Evolutionary conservation across 37 sponge, comb jelly and placozoan genomes (phyloP).

Genomic region (Tethya wilhelma): DNA sequence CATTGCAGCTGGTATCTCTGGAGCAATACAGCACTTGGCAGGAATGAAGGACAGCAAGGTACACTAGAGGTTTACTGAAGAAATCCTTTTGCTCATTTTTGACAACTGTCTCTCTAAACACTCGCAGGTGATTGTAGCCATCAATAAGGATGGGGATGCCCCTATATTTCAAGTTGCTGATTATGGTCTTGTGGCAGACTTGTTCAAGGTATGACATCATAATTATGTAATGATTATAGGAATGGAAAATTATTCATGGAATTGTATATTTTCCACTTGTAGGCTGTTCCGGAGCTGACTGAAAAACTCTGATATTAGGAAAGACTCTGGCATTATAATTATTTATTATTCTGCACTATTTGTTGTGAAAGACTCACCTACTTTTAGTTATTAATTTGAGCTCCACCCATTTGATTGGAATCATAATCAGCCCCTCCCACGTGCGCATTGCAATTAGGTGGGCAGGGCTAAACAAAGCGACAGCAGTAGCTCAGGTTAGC

Average conservation of each 20-base stretch:
- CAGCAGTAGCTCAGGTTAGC: too few relatives aligned
- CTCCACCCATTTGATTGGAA: too few relatives aligned
- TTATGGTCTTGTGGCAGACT: constrained; percentile 96
- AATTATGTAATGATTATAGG: neutral
- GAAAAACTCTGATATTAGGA: constrained; percentile 56
- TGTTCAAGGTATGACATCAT: constrained; percentile 88
- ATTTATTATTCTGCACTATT: neutral
- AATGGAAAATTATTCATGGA: too few relatives aligned
- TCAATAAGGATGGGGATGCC: constrained; percentile 99
- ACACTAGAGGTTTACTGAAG: neutral
- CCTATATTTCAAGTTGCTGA: constrained; percentile 99
- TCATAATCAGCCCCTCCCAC: too few relatives aligned
- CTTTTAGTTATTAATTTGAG: too few relatives aligned
- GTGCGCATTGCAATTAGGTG: too few relatives aligned
- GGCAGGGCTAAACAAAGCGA: too few relatives aligned
- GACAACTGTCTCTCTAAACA: too few relatives aligned
- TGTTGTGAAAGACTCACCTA: too few relatives aligned
- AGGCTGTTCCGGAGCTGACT: constrained; percentile 93
- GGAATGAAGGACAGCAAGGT: constrained; percentile 99
- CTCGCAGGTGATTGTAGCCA: constrained; percentile 93
- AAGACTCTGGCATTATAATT: neutral
- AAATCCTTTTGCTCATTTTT: neutral
- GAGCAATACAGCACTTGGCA: constrained; percentile 99
- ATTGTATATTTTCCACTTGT: neutral
- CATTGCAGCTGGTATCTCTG: constrained; percentile 99